Evolutionary conservation across 1,140 invertebrate genomes (phyloP), one percentile per base, ranked within the genome.

Genomic region (Gryon sp.): DNA sequence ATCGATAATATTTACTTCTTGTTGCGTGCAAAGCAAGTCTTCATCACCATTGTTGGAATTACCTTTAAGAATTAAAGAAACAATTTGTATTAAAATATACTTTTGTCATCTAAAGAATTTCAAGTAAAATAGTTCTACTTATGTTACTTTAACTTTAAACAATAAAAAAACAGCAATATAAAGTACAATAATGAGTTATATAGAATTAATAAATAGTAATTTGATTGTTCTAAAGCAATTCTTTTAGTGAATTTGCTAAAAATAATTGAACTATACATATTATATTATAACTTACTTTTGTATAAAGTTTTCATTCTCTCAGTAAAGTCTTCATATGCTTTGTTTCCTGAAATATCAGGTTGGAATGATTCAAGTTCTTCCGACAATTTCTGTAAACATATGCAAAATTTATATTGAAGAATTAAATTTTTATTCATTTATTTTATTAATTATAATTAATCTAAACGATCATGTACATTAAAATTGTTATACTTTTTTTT

Each of bases 1-100:
- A 83, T 91, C 91, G 41, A 91, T 88, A 0, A 84, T 48, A 55
- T 82, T 88, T 12, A 87, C 45, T 0, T 74, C 52, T 5, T 66
- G 63, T 28, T 79, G 32, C 14, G 69, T 80, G 11, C 86, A 12
- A 40, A 66, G 53, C 6, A 89, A 11, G 30, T 88, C 87, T 9
- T 50, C 78, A 32, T 85, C 50, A n/a, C 30, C 83, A 1, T 48
- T 12, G 2, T 66, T 28, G n/a, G 1, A 28, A 28, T 28, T n/a
- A 28, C 12, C n/a, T 2, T n/a, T 34, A 15, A 6, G 12, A 34
- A 52, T 32, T 20, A 20, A 52, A 32, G 2, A 52, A 19, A 52
- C 11, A 34, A 5, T 9, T 11, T 34, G 4, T 11, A 34, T 8
- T 9, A 52, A 24, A 41, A 59, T n/a, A n/a, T n/a, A n/a, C n/a